Evolutionary conservation across 1,140 invertebrate genomes (phyloP), one percentile per base, ranked within the genome.

Genomic region (Aphis craccivora): DNA sequence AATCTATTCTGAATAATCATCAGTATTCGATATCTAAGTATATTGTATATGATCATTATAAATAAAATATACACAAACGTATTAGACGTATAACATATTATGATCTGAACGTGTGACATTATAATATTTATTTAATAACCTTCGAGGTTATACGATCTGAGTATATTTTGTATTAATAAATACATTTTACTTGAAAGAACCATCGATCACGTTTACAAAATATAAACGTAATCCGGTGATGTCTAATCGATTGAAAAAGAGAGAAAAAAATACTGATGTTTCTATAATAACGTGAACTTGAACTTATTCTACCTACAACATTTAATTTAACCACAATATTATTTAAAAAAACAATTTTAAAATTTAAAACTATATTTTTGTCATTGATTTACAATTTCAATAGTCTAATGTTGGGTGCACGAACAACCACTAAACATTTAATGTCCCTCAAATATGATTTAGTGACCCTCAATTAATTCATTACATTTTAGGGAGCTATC

Each of bases 111-210:
- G 5, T 76, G 30, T n/a, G n/a, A 76, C n/a, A 76, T 76, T n/a
- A n/a, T 76, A n/a, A 76, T 76, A 67, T 67, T n/a, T 67, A 67
- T 67, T 67, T 67, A 67, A n/a, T 67, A 76, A 14, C 60, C 30
- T 60, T 0, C 60, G 14, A n/a, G 14, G 14, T 76, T 18, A 76
- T n/a, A 76, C 60, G 4, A n/a, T n/a, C 60, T 76, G 60, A 76
- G n/a, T 76, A 76, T 18, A 76, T 76, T 76, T n/a, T 76, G 30
- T 76, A 76, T 76, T 76, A n/a, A 76, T 76, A 76, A 76, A 76
- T 76, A 76, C 14, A 76, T 76, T 76, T 14, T 76, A 76, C 8
- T 76, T 76, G 60, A 76, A 76, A 76, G 60, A n/a, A 76, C 30
- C 14, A 76, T 76, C 60, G 60, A 76, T 76, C 60, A 76, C n/a